Percentiles rank a stretch among this genome's conserved stretches.
These are phyloP conservation scores for Agapetus fuscipes DNA, from an alignment of 2,888 invertebrate species.

Conservation along the genomic window DNA sequence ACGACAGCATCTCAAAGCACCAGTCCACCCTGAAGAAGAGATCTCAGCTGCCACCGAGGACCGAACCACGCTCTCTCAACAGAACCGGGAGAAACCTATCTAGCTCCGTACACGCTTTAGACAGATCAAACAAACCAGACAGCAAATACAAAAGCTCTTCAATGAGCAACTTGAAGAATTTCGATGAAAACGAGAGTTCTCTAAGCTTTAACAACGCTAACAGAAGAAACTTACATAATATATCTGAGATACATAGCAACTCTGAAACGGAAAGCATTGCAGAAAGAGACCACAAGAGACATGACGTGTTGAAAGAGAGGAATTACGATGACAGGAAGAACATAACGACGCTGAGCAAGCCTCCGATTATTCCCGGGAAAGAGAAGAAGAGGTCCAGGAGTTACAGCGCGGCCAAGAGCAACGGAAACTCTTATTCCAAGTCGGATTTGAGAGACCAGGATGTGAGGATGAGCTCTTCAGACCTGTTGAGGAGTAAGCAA, in stretches of 20 bases:
- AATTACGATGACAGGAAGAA: slow-evolving; percentile 3
- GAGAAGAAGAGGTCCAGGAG: slow-evolving; percentile 32
- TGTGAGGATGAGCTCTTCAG: slow-evolving; percentile 31
- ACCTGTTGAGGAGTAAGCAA: slow-evolving; percentile 33
- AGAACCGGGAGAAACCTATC: slow-evolving; percentile 29
- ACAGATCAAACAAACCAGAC: slow-evolving; percentile 36
- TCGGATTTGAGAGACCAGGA: slow-evolving; percentile 22
- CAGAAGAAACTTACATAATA: slow-evolving; percentile 29
- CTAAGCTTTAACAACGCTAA: slow-evolving; percentile 6
- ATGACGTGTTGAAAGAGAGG: slow-evolving; percentile 9
- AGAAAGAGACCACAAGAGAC: slow-evolving; percentile 24
- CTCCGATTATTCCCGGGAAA: slow-evolving; percentile 40
- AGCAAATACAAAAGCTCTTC: slow-evolving; percentile 38
- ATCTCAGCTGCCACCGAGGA: background rate
- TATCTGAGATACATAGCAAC: slow-evolving; percentile 43
- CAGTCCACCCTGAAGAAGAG: slow-evolving; percentile 28
- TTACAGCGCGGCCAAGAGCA: slow-evolving; percentile 40
- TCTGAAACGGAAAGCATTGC: slow-evolving; percentile 38
- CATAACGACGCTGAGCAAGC: slow-evolving; percentile 26
- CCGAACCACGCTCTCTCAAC: slow-evolving; percentile 6
- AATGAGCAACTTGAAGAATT: slow-evolving; percentile 33
- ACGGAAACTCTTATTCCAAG: slow-evolving; percentile 26
- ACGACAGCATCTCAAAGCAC: slow-evolving; percentile 34
- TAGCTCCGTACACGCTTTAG: slow-evolving; percentile 38
- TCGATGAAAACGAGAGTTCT: slow-evolving; percentile 15